phyloP scores from a whole-genome alignment of 1,140 invertebrate genomes.

The Achatina immaculata region DNA sequence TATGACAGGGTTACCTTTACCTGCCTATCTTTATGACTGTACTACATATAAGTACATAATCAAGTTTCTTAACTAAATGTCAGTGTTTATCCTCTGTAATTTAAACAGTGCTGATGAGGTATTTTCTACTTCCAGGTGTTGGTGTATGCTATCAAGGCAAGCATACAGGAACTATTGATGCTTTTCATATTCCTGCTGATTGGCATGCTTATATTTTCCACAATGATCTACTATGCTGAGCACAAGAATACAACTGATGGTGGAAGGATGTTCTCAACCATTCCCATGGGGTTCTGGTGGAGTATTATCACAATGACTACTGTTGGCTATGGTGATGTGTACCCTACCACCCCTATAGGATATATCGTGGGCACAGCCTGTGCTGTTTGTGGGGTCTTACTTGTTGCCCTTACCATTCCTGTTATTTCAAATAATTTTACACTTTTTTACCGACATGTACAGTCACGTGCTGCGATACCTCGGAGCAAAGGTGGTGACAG shows the following conservation, averaged over 20 bases:
- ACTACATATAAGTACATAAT: too few relatives aligned
- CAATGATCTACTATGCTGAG: slow-evolving; percentile 97
- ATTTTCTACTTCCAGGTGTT: slow-evolving; percentile 48
- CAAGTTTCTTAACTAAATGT: too few relatives aligned
- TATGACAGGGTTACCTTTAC: too few relatives aligned
- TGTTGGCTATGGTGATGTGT: slow-evolving; percentile 72
- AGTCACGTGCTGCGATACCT: slow-evolving; percentile 51
- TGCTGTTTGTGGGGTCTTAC: slow-evolving; percentile 63
- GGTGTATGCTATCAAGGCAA: slow-evolving; percentile 66
- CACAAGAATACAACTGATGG: slow-evolving; percentile 70
- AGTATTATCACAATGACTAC: slow-evolving; percentile 75
- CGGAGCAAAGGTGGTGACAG: slow-evolving; percentile 41
- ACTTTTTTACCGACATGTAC: slow-evolving; percentile 66
- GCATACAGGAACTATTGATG: slow-evolving; percentile 73
- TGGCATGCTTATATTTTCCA: slow-evolving; percentile 97
- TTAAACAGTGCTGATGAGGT: too few relatives aligned
- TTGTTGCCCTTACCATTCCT: slow-evolving; percentile 67
- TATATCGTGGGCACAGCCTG: slow-evolving; percentile 66
- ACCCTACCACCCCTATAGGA: slow-evolving; percentile 73
- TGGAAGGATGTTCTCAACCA: slow-evolving; percentile 62
- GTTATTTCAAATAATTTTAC: slow-evolving; percentile 69
- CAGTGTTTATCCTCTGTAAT: too few relatives aligned
- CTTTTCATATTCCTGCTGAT: slow-evolving; percentile 97
- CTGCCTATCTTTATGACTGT: too few relatives aligned
- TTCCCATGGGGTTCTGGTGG: slow-evolving; percentile 74